phyloP scores from a whole-genome alignment of 37 sponge, comb jelly and placozoan species.

The Eunapius fragilis region DNA sequence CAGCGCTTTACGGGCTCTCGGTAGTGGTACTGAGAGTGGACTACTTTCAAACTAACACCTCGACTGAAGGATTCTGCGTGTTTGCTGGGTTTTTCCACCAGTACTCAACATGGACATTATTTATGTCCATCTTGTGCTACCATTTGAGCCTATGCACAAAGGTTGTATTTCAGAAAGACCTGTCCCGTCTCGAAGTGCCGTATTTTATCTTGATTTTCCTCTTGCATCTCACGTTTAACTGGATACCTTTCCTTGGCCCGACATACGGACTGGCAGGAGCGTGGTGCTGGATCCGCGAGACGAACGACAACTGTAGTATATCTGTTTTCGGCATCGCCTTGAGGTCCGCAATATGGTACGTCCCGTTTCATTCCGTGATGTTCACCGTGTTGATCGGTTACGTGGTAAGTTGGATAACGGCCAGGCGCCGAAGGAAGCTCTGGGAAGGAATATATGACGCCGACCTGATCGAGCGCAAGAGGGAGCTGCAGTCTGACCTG shows the following conservation, averaged over 20 bases:
- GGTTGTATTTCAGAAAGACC: constrained; percentile 18
- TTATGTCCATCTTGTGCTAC: constrained; percentile 36
- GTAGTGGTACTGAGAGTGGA: constrained; percentile 18
- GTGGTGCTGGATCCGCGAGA: constrained; percentile 75
- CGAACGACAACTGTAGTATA: constrained; percentile 9
- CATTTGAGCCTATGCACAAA: constrained; percentile 43
- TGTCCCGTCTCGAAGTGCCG: constrained; percentile 20
- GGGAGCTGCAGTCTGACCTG: constrained; percentile 38
- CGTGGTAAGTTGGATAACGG: background rate
- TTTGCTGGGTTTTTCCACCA: constrained; percentile 42
- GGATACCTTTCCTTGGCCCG: constrained; percentile 61
- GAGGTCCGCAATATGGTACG: constrained; percentile 45
- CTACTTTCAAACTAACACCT: background rate
- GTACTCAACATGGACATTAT: constrained; percentile 30
- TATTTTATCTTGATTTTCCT: constrained; percentile 42
- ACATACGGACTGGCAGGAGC: constrained; percentile 67
- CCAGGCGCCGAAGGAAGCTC: background rate
- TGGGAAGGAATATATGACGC: constrained; percentile 27
- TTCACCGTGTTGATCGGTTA: constrained; percentile 20
- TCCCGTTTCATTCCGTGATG: constrained; percentile 23
- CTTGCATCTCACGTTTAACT: constrained; percentile 51
- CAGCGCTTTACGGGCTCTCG: constrained; percentile 31
- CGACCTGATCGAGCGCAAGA: constrained; percentile 1
- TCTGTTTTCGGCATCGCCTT: constrained; percentile 13
- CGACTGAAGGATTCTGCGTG: constrained; percentile 1